A percentile compares a stretch with the other conserved stretches of the same genome.
phyloP scores from a whole-genome alignment of 2,113 vertebrate genomes.

The Prunella himalayana region DNA sequence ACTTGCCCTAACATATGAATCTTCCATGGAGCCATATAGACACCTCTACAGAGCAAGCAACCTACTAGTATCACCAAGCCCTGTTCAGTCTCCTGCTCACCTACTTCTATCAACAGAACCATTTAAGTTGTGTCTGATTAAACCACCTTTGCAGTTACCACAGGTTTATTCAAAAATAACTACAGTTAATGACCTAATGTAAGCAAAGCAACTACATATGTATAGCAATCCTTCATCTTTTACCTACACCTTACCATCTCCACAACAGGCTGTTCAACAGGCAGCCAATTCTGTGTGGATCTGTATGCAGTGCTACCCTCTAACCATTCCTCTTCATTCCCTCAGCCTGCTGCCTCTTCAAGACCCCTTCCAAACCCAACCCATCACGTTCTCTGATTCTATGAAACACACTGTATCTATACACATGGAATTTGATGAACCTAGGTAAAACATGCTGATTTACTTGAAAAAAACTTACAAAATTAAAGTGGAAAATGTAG shows the following conservation, averaged over 20 bases:
- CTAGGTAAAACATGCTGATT: neutral
- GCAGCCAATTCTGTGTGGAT: neutral
- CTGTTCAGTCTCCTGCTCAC: neutral
- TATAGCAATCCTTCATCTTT: neutral
- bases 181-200: neutral
- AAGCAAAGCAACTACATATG: neutral
- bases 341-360: neutral
- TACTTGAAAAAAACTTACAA: neutral
- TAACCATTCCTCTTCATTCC: neutral
- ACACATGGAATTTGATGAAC: neutral
- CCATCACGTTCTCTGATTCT: neutral
- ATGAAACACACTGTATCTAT: neutral
- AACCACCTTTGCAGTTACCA: neutral
- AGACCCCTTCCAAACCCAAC: neutral
- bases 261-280: neutral
- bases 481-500: neutral
- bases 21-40: neutral
- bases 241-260: neutral
- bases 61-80: neutral
- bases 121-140: neutral
- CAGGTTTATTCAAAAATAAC: neutral
- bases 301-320: neutral
- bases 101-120: neutral
- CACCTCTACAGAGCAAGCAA: neutral
- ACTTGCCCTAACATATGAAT: neutral